phyloP scores from a whole-genome alignment of 1,140 invertebrate genomes.

The Yoshiicerus persimilis region DNA sequence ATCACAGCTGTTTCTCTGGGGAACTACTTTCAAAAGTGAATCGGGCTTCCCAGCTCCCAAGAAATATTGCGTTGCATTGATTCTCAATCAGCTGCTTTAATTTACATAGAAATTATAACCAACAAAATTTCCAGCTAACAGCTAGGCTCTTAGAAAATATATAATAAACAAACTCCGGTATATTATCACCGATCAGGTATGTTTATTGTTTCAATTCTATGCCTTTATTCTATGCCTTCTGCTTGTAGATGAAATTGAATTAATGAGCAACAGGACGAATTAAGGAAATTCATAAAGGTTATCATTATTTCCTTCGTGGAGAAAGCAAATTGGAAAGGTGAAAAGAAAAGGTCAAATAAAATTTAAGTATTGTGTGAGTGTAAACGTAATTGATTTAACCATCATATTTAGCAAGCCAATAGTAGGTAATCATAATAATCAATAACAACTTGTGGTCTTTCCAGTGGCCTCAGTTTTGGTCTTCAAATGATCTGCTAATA shows the following conservation, averaged over 20 bases:
- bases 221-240: background rate
- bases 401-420: background rate
- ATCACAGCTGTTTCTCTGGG: background rate
- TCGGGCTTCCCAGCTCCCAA: background rate
- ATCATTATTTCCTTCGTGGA: background rate
- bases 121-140: no score
- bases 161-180: no score
- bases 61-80: background rate
- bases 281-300: background rate
- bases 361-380: background rate
- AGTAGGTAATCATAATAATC: background rate
- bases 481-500: background rate
- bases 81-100: background rate
- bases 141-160: no score
- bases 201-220: background rate
- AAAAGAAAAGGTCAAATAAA: background rate
- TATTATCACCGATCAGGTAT: no score
- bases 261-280: background rate
- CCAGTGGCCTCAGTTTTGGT: background rate
- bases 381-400: background rate
- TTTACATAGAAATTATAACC: background rate
- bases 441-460: background rate
- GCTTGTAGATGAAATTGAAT: background rate
- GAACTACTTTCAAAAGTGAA: background rate
- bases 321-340: background rate